Evolutionary conservation across 2,888 invertebrate genomes (phyloP).

Genomic region (Camptogramma bilineatum): DNA sequence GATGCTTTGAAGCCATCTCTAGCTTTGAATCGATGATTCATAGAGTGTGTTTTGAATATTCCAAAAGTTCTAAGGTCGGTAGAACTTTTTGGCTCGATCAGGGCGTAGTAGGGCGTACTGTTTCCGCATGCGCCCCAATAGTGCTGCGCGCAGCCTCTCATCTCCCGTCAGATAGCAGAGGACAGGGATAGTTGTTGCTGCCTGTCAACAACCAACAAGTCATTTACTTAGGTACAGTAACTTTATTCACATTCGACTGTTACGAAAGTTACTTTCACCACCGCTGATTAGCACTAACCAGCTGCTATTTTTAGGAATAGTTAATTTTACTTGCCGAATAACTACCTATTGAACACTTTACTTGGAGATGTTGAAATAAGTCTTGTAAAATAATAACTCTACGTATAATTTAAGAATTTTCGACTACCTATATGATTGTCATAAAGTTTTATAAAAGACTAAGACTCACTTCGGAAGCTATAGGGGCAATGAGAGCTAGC

Average conservation of each 20-base stretch:
- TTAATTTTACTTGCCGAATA: too few species aligned
- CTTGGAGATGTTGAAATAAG: too few species aligned
- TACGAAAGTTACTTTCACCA: too few species aligned
- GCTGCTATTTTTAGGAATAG: too few species aligned
- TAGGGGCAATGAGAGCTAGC: constrained; percentile 76
- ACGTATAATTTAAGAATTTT: too few species aligned
- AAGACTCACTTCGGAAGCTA: constrained; percentile 78
- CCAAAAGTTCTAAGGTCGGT: constrained; percentile 33
- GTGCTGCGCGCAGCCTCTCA: constrained; percentile 77
- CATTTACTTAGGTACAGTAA: not conserved
- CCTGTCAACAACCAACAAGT: constrained; percentile 56
- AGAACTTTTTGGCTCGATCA: constrained; percentile 63
- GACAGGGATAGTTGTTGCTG: constrained; percentile 80
- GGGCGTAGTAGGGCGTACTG: constrained; percentile 78
- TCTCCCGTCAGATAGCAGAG: constrained; percentile 77
- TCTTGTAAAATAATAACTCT: too few species aligned
- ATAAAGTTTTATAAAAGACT: too few species aligned
- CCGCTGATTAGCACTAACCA: too few species aligned
- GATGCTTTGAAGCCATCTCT: constrained; percentile 19
- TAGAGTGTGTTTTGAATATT: constrained; percentile 14
- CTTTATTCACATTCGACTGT: not conserved
- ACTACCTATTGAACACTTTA: too few species aligned
- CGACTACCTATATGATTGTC: too few species aligned
- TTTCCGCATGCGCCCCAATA: constrained; percentile 79
- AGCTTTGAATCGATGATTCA: constrained; percentile 27